A percentile compares a stretch with the other conserved stretches of the same genome.
These are phyloP conservation scores for Heliconius ethilla DNA, from an alignment of 2,888 invertebrate species.

Conservation along the genomic window DNA sequence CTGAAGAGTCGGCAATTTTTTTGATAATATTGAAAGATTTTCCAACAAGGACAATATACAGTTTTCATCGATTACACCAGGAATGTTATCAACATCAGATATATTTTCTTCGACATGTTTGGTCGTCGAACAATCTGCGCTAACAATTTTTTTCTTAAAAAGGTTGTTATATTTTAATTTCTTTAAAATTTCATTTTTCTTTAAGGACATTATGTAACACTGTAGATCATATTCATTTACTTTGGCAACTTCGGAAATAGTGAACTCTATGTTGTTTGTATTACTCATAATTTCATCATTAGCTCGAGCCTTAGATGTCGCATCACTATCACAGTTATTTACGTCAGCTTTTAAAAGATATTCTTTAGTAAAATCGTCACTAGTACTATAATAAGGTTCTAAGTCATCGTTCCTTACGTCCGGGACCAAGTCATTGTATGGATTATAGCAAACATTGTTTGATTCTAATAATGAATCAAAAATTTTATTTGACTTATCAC, in stretches of 20 bases:
- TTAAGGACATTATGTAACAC: conserved; percentile 60
- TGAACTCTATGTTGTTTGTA: not conserved
- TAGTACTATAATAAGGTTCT: conserved; percentile 37
- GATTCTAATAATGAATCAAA: conserved; percentile 35
- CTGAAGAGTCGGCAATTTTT: conserved; percentile 51
- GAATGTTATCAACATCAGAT: conserved; percentile 55
- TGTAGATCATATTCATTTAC: conserved; percentile 51
- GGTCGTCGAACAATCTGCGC: conserved; percentile 24
- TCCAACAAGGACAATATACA: conserved; percentile 67
- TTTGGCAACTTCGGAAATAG: not conserved
- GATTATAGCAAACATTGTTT: conserved; percentile 35
- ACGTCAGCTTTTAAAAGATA: conserved; percentile 45
- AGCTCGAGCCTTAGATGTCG: conserved; percentile 55
- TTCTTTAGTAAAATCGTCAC: conserved; percentile 26
- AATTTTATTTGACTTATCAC: conserved; percentile 37
- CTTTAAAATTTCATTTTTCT: conserved; percentile 47
- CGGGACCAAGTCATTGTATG: conserved; percentile 33
- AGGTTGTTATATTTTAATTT: conserved; percentile 40
- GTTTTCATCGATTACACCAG: conserved; percentile 64
- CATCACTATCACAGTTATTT: conserved; percentile 58
- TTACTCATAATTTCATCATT: not conserved
- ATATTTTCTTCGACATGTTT: conserved; percentile 47
- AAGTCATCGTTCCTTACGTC: conserved; percentile 29
- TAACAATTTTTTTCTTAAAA: conserved; percentile 47
- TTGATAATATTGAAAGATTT: conserved; percentile 63